Evolutionary conservation across 2,113 vertebrate species (phyloP), one percentile per base, ranked within the genome.

Genomic region (Paramormyrops kingsleyae): DNA sequence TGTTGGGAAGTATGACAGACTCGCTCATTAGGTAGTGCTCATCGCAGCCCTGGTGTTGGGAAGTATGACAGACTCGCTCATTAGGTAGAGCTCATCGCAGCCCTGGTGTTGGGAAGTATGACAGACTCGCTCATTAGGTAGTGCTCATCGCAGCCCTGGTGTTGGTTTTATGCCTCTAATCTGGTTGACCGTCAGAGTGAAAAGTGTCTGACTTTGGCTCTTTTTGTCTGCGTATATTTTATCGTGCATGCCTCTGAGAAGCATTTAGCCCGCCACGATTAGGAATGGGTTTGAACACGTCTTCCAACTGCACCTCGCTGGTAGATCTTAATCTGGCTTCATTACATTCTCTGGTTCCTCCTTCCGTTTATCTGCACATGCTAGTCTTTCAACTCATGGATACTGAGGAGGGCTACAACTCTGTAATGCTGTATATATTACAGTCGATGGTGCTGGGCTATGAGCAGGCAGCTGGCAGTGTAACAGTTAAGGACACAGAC

Each of bases 261-360:
- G 50, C 35, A 35, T 24, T 50, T 31, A 62, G 27, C 46, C 6
- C 19, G 44, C 62, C 70, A 8, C 83, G 31, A 88, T 70, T 12
- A 5, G 24, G 83, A 42, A 87, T 91, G 89, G 86, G 90, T 90
- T 88, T 80, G 89, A 50, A 83, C 88, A 66, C 47, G 77, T 80
- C 88, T 87, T 52, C 59, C 50, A 87, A 88, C 89, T 90, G 88
- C 24, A 89, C 87, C 89, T 85, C 46, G 44, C 50, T 35, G 49
- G 62, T 83, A 70, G 88, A 91, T 91, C 77, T 31, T 88, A 89
- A 92, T 90, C 90, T 92, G 87, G 77, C 90, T 83, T 88, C 62
- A 88, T 90, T 88, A 89, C 87, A 88, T 90, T 91, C 85, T 84
- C 87, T 56, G 56, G 85, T 56, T 90, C 53, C 52, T 84, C 49